These are phyloP conservation scores for Steinernema khuongi DNA, from an alignment of 1,140 invertebrate genomes.

Conservation along the genomic window DNA sequence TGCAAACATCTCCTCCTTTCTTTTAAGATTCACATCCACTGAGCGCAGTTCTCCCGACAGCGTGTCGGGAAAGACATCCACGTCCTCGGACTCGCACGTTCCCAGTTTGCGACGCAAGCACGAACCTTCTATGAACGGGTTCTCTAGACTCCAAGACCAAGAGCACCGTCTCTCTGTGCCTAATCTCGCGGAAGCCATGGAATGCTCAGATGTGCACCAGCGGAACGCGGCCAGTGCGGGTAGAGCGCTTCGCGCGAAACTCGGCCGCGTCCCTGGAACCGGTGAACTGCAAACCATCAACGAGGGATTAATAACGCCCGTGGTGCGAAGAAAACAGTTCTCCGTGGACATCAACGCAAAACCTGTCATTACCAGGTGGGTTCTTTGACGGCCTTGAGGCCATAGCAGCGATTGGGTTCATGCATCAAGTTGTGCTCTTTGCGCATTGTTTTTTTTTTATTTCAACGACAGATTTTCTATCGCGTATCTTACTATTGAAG, in stretches of 20 bases:
- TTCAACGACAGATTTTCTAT: too few species aligned
- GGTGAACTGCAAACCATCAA: slow-evolving; percentile 46
- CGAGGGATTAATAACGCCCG: slow-evolving; percentile 51
- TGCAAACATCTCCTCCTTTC: background rate
- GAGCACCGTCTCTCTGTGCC: slow-evolving; percentile 39
- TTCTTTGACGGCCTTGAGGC: background rate
- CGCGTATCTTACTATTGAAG: too few species aligned
- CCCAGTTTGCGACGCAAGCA: background rate
- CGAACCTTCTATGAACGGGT: background rate
- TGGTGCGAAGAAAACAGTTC: slow-evolving; percentile 44
- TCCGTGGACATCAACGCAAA: slow-evolving; percentile 1
- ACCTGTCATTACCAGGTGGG: background rate
- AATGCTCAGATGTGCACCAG: slow-evolving; percentile 6
- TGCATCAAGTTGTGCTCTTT: too few species aligned
- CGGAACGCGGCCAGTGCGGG: slow-evolving; percentile 22
- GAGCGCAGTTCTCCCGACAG: background rate
- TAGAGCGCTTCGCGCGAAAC: slow-evolving; percentile 29
- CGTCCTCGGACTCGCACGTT: background rate
- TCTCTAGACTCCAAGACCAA: background rate
- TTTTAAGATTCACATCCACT: background rate
- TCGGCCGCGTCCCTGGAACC: slow-evolving; percentile 23
- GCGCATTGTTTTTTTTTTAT: too few species aligned
- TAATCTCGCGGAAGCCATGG: slow-evolving; percentile 25
- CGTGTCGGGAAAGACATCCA: background rate
- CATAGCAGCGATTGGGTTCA: background rate